A percentile compares a stretch with the other conserved stretches of the same genome.
phyloP scores from a whole-genome alignment of 2,797 vertebrate species.

The Thaleichthys pacificus region DNA sequence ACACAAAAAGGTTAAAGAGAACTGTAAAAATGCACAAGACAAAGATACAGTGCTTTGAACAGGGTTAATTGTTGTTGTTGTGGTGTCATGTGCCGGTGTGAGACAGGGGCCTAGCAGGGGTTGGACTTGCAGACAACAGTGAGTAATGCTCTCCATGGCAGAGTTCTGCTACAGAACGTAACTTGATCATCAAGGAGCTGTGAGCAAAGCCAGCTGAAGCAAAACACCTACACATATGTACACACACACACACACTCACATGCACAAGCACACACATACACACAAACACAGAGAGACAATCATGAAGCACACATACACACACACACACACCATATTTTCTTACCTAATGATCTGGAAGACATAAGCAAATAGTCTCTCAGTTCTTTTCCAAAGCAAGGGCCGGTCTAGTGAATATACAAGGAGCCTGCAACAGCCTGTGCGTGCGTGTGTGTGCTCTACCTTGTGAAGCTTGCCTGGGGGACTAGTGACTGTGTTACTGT shows the following conservation, averaged over 20 bases:
- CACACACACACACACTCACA: background rate
- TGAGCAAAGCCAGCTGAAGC: too few relatives aligned
- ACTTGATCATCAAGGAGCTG: background rate
- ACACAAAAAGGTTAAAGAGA: too few relatives aligned
- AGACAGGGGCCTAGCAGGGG: too few relatives aligned
- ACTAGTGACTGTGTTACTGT: background rate
- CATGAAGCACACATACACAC: background rate
- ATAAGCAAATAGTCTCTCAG: too few relatives aligned
- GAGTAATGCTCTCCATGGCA: background rate
- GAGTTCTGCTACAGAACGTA: background rate
- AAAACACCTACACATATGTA: too few relatives aligned
- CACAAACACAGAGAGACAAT: too few relatives aligned
- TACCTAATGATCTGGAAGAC: too few relatives aligned
- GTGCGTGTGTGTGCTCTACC: slow-evolving; percentile 1
- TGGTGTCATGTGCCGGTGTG: background rate
- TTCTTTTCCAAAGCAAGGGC: too few relatives aligned
- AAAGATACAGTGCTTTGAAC: too few relatives aligned
- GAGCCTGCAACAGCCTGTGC: background rate
- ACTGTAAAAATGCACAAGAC: too few relatives aligned
- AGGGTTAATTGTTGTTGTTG: background rate
- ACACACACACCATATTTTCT: background rate
- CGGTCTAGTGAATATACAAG: too few relatives aligned
- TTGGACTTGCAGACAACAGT: background rate
- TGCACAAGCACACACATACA: background rate
- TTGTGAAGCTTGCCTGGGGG: background rate